phyloP scores from a whole-genome alignment of 2,888 invertebrate species.

The Furcula furcula region DNA sequence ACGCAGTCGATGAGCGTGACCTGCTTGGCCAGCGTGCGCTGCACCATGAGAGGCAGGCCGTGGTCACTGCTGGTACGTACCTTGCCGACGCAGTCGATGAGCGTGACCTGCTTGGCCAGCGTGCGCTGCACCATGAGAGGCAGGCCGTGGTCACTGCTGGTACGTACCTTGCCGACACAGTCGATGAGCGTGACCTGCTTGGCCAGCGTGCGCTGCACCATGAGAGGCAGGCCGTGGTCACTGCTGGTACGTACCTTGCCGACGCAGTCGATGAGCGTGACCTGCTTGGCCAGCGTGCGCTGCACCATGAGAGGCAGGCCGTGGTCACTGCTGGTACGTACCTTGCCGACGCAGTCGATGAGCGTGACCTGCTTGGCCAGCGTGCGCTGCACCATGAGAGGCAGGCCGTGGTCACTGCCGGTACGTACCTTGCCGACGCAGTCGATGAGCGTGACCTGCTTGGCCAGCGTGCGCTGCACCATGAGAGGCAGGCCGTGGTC shows the following conservation, averaged over 20 bases:
- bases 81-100: constrained; percentile 92
- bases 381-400: constrained; percentile 94
- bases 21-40: constrained; percentile 95
- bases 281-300: constrained; percentile 95
- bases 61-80: too few species aligned
- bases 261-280: constrained; percentile 91
- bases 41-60: constrained; percentile 94
- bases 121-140: constrained; percentile 96
- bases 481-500: constrained; percentile 94
- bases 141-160: too few species aligned
- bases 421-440: constrained; percentile 88
- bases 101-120: constrained; percentile 93
- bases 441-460: constrained; percentile 92
- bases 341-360: constrained; percentile 91
- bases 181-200: constrained; percentile 94
- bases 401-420: too few species aligned
- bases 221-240: constrained; percentile 93
- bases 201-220: constrained; percentile 95
- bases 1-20: constrained; percentile 92
- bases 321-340: too few species aligned
- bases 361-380: constrained; percentile 95
- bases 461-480: constrained; percentile 95
- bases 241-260: constrained; percentile 86
- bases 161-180: constrained; percentile 88
- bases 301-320: constrained; percentile 96